Conservation (phyloP, 1,140 invertebrate species). For the Monomorium pharaonis region DNA sequence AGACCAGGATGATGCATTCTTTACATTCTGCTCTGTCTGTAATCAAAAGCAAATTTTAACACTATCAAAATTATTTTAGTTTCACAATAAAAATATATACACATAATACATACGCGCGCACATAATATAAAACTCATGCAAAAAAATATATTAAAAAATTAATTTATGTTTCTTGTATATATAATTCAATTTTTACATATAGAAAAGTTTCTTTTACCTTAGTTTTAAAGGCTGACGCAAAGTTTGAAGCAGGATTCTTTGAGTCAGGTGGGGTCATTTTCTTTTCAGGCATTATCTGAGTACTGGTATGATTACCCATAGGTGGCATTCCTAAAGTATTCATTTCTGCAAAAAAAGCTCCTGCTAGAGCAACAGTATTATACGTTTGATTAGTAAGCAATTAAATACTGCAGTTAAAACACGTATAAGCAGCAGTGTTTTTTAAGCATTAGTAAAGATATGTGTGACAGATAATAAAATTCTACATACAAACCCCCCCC, state of each 20-base stretch:
- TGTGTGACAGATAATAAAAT: background rate
- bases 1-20: slow-evolving; percentile 97
- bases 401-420: slow-evolving; percentile 69
- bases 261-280: slow-evolving; percentile 84
- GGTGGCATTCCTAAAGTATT: slow-evolving; percentile 79
- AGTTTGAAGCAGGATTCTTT: slow-evolving; percentile 86
- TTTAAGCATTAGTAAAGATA: background rate
- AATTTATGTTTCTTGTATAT: background rate
- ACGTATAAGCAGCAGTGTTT: slow-evolving; percentile 17
- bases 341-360: slow-evolving; percentile 84
- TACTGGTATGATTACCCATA: slow-evolving; percentile 79
- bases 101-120: background rate
- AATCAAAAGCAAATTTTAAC: slow-evolving; percentile 6
- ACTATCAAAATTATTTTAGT: background rate
- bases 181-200: background rate
- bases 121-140: background rate
- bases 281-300: slow-evolving; percentile 80
- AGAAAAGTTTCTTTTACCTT: slow-evolving; percentile 81
- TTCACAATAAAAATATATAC: background rate
- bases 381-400: slow-evolving; percentile 77
- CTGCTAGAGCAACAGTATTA: slow-evolving; percentile 78
- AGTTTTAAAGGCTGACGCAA: slow-evolving; percentile 88
- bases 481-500: background rate
- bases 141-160: background rate
- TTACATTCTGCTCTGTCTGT: slow-evolving; percentile 89